Conservation (phyloP, 1,140 invertebrate species). For the Whitmania pigra region DNA sequence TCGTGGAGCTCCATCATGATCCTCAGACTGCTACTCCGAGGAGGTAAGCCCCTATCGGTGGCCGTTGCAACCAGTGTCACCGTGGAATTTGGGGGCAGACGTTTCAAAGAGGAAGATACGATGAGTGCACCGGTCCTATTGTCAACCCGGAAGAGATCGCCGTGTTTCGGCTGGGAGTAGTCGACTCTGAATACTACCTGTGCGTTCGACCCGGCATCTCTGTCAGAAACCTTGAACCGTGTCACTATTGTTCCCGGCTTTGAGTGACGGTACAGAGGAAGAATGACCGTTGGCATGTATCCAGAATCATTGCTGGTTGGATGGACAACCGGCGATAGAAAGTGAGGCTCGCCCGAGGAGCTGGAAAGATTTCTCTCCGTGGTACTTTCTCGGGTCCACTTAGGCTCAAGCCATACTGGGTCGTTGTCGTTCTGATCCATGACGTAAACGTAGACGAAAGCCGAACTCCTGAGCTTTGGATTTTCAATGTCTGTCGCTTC, state of each 20-base stretch:
- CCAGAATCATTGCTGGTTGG: not conserved
- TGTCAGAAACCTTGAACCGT: not conserved
- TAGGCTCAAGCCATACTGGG: slow-evolving; percentile 35
- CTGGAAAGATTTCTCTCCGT: not conserved
- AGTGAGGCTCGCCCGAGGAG: not conserved
- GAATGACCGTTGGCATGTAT: not conserved
- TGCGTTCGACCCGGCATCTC: slow-evolving; percentile 1
- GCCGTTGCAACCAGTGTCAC: not conserved
- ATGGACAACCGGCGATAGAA: too few relatives aligned
- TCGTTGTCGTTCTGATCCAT: slow-evolving; percentile 17
- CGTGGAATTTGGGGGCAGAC: slow-evolving; percentile 4
- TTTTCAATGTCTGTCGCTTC: slow-evolving; percentile 3
- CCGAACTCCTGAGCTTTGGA: slow-evolving; percentile 10
- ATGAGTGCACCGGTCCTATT: not conserved
- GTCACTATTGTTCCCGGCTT: not conserved
- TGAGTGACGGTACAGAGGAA: slow-evolving; percentile 1
- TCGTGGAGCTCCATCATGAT: not conserved
- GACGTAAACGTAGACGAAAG: slow-evolving; percentile 20
- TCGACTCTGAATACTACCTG: slow-evolving; percentile 2
- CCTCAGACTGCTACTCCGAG: not conserved
- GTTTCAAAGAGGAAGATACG: not conserved
- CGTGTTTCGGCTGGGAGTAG: not conserved
- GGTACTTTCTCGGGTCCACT: slow-evolving; percentile 50
- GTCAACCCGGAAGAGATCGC: slow-evolving; percentile 9
- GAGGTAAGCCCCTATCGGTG: not conserved